A percentile compares a stretch with the other conserved stretches of the same genome.
These are phyloP conservation scores for Zhengitettix transpicula DNA, from an alignment of 2,888 invertebrate species.

Conservation along the genomic window DNA sequence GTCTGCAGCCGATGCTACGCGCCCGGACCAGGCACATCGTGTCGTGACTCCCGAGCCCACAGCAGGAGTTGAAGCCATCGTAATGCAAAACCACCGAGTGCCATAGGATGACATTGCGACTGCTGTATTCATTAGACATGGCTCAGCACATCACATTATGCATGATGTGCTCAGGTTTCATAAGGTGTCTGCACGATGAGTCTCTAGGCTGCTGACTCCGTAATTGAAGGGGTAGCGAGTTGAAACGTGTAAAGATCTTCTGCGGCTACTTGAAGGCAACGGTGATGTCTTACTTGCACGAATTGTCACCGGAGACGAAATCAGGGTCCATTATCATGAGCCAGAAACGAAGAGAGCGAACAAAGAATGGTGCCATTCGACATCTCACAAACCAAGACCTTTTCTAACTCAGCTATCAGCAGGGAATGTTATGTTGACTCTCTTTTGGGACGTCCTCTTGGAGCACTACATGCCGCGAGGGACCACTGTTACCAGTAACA, in stretches of 20 bases:
- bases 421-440: no score
- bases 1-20: background rate
- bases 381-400: background rate
- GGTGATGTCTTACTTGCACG: background rate
- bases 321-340: background rate
- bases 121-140: background rate
- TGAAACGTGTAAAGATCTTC: background rate
- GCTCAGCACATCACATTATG: background rate
- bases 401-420: background rate
- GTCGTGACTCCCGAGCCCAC: background rate
- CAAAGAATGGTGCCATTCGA: background rate
- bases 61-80: background rate
- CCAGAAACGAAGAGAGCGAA: background rate
- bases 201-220: background rate
- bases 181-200: no score
- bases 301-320: background rate
- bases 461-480: no score
- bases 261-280: background rate
- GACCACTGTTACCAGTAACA: no score
- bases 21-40: slow-evolving; percentile 1
- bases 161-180: no score
- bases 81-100: background rate
- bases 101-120: background rate
- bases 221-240: background rate
- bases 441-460: no score